These are phyloP conservation scores for Hemicrepidius hirtus DNA, from an alignment of 2,888 invertebrate genomes.

Conservation along the genomic window DNA sequence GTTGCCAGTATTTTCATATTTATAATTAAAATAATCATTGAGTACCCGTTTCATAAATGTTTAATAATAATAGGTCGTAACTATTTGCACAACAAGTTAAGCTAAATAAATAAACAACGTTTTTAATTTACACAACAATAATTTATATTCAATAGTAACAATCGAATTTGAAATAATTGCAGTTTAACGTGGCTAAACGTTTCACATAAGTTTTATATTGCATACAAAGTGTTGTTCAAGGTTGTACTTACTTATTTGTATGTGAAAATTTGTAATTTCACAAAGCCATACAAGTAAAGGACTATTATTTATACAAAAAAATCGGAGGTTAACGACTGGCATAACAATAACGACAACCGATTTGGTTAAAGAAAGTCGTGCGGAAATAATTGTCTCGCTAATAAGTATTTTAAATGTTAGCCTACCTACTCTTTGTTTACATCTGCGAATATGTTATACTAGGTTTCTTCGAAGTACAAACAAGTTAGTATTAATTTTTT, in stretches of 20 bases:
- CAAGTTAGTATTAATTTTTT: neutral
- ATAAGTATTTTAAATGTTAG: neutral
- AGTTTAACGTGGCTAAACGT: constrained; percentile 1
- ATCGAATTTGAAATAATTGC: neutral
- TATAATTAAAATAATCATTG: no score
- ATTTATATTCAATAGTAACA: neutral
- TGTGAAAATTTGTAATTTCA: neutral
- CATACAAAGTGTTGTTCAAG: neutral
- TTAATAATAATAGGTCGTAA: no score
- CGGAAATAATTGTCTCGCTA: constrained; percentile 13
- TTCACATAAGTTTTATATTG: no score
- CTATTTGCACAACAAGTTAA: no score
- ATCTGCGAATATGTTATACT: neutral
- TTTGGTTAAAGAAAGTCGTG: constrained; percentile 26
- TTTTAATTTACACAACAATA: no score
- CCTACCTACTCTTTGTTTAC: neutral
- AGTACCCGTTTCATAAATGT: no score
- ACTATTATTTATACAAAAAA: neutral
- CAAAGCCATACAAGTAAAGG: neutral
- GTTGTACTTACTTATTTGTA: neutral
- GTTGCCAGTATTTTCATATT: no score
- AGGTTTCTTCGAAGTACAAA: neutral
- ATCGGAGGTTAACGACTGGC: constrained; percentile 16
- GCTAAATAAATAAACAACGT: no score
- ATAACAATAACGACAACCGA: constrained; percentile 22